These are phyloP conservation scores for Melanogrammus aeglefinus DNA, from an alignment of 2,797 vertebrate species.

Conservation along the genomic window DNA sequence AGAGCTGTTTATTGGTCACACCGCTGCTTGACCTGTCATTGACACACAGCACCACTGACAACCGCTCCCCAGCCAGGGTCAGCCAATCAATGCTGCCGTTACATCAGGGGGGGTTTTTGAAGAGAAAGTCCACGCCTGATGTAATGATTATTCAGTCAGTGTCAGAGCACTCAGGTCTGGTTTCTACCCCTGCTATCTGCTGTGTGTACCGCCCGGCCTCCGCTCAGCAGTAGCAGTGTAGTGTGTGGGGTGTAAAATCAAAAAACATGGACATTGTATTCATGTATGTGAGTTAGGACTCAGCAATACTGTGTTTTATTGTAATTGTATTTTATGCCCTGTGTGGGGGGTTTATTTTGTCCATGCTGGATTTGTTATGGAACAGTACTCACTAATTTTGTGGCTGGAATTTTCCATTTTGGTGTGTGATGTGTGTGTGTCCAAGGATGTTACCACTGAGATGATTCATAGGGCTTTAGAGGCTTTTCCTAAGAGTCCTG, in stretches of 20 bases:
- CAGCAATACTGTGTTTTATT: neutral
- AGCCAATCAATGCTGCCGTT: slow-evolving; percentile 3
- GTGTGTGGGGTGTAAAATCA: no score
- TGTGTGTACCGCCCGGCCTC: neutral
- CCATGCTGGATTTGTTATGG: no score
- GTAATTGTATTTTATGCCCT: neutral
- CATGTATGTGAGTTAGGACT: no score
- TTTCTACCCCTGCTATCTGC: neutral
- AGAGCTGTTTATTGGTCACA: slow-evolving; percentile 1
- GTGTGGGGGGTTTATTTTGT: neutral
- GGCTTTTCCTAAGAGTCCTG: neutral
- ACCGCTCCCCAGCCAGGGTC: neutral
- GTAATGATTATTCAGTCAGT: neutral
- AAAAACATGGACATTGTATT: no score
- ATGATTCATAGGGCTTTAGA: neutral
- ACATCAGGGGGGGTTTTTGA: slow-evolving; percentile 29
- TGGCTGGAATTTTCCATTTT: neutral
- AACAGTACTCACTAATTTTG: no score
- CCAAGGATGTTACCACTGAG: neutral
- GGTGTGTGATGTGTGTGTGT: neutral
- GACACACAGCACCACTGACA: slow-evolving; percentile 4
- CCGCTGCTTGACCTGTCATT: slow-evolving; percentile 26
- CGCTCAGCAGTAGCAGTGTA: no score
- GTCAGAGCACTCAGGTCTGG: neutral
- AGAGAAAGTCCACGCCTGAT: neutral